A percentile compares a stretch with the other conserved stretches of the same genome.
phyloP scores from a whole-genome alignment of 2,113 vertebrate species.

The Paralichthys olivaceus region DNA sequence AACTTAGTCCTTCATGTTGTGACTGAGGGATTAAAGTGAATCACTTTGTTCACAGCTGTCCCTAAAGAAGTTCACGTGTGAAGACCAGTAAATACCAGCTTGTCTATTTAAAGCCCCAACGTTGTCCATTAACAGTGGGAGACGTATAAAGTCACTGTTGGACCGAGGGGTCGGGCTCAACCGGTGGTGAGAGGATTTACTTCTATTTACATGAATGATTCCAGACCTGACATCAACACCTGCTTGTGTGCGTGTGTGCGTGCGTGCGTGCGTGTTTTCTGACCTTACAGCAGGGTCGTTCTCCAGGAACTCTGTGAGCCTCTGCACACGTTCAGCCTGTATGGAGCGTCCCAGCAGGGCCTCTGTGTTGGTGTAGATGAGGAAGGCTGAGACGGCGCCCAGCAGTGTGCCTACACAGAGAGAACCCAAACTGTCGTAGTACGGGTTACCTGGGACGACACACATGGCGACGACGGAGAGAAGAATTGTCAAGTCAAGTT shows the following conservation, averaged over 20 bases:
- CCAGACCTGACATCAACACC: not conserved
- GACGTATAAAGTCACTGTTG: not conserved
- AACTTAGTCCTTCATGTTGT: not conserved
- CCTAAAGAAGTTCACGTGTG: not conserved
- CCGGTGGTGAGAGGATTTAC: not conserved
- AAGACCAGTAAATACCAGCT: constrained; percentile 13
- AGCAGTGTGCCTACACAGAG: constrained; percentile 93
- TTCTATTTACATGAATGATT: not conserved
- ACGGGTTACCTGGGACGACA: constrained; percentile 85
- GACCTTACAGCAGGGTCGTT: constrained; percentile 95
- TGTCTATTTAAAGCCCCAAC: constrained; percentile 7
- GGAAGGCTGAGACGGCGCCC: constrained; percentile 92
- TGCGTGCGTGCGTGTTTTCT: constrained; percentile 32
- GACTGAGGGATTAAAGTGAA: not conserved
- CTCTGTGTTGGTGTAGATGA: constrained; percentile 98
- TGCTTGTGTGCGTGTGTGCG: not conserved
- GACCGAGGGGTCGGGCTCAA: not conserved
- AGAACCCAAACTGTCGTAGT: constrained; percentile 94
- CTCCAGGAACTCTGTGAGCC: constrained; percentile 95
- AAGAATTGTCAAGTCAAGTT: too few species aligned
- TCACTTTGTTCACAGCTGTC: not conserved
- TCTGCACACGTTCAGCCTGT: constrained; percentile 91
- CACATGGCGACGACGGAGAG: not conserved
- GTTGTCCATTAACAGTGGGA: constrained; percentile 1
- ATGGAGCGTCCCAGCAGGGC: constrained; percentile 96